A percentile compares a stretch with the other conserved stretches of the same genome.
phyloP scores from a whole-genome alignment of 2,888 invertebrate genomes.

The Oxyscelio sp. region DNA sequence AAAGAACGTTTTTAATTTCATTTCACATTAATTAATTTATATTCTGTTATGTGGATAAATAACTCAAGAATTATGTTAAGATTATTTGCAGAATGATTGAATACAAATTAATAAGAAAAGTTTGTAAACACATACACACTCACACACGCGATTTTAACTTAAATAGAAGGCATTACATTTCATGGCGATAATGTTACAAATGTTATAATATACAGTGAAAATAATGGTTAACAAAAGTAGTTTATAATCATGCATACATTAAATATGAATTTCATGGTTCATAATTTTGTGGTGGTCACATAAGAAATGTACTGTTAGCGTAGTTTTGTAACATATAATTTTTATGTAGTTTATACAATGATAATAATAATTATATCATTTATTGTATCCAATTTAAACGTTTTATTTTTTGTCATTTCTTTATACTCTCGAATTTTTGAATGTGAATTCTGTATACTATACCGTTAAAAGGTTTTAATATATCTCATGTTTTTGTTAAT shows the following conservation, averaged over 20 bases:
- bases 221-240: conserved; percentile 24
- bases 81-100: neutral
- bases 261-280: neutral
- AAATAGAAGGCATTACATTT: conserved; percentile 18
- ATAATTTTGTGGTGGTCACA: conserved; percentile 20
- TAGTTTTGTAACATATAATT: conserved; percentile 43
- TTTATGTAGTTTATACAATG: conserved; percentile 19
- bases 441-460: no score
- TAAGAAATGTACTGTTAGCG: conserved; percentile 16
- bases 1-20: no score
- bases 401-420: no score
- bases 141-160: neutral
- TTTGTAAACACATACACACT: neutral
- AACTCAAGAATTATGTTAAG: no score
- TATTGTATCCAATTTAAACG: no score
- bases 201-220: conserved; percentile 16
- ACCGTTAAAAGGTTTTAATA: no score
- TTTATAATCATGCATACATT: conserved; percentile 19
- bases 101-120: neutral
- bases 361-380: no score
- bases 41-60: neutral
- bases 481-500: no score
- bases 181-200: conserved; percentile 12
- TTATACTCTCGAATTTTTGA: no score
- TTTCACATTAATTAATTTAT: neutral